A percentile compares a stretch with the other conserved stretches of the same genome.
Conservation (phyloP, 2,797 vertebrate species). For the Acipenser oxyrinchus region DNA sequence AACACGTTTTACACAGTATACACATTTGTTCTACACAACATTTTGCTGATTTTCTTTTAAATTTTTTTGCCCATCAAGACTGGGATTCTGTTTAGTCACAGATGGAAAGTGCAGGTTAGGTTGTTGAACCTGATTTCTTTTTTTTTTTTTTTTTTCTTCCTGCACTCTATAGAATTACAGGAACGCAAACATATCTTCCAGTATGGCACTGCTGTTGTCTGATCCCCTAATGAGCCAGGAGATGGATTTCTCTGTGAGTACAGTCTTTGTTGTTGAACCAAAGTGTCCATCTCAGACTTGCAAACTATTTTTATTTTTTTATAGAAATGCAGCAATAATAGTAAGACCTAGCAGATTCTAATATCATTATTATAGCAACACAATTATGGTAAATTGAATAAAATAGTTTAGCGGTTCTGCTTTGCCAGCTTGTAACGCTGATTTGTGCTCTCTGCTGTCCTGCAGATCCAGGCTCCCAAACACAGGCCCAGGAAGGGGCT, state of each 20-base stretch:
- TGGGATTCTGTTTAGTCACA: no score
- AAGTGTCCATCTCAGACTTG: no score
- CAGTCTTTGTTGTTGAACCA: not conserved
- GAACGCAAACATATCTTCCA: slow-evolving; percentile 31
- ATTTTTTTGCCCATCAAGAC: not conserved
- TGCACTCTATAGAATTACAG: slow-evolving; percentile 18
- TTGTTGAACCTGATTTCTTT: not conserved
- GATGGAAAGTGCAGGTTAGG: slow-evolving; percentile 21
- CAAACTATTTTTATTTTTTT: not conserved
- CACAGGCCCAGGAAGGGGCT: slow-evolving; percentile 24
- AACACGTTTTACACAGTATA: no score
- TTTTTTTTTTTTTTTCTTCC: slow-evolving; percentile 2
- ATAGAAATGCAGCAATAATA: no score
- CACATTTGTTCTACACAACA: not conserved
- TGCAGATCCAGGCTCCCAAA: no score
- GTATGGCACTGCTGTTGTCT: slow-evolving; percentile 35
- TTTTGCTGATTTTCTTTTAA: not conserved
- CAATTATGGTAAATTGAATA: no score
- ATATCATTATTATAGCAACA: no score
- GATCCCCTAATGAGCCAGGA: slow-evolving; percentile 38
- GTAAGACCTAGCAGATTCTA: no score
- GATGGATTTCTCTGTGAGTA: slow-evolving; percentile 30
- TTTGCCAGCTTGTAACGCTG: no score
- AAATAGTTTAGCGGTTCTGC: no score
- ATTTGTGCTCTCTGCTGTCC: no score